phyloP scores from a whole-genome alignment of 2,113 vertebrate genomes.

The Clarias batrachus region DNA sequence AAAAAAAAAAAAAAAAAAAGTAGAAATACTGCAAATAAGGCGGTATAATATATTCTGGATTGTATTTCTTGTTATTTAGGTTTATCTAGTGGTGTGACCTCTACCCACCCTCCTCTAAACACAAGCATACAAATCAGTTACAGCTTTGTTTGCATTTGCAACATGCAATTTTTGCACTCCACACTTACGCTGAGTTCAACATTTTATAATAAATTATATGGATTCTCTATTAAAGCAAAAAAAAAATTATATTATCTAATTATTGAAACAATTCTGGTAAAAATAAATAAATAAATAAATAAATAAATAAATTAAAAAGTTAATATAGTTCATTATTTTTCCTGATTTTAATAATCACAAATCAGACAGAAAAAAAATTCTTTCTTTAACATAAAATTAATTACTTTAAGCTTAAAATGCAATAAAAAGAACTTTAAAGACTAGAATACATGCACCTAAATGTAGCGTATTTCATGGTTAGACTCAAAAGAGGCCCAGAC shows the following conservation, averaged over 20 bases:
- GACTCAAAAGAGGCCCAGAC: not conserved
- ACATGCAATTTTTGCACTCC: not conserved
- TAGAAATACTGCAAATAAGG: not conserved
- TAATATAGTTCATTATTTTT: not conserved
- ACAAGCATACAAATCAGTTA: slow-evolving; percentile 12
- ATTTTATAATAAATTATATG: not conserved
- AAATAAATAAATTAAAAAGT: not conserved
- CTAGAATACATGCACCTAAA: too few species aligned
- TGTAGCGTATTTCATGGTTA: not conserved
- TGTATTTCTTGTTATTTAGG: not conserved
- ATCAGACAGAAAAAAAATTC: not conserved
- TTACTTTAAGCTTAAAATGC: too few species aligned
- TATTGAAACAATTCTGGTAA: not conserved
- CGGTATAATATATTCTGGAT: not conserved
- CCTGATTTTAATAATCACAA: not conserved
- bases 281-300: not conserved
- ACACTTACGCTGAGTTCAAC: not conserved
- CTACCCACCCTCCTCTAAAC: not conserved
- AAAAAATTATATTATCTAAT: not conserved
- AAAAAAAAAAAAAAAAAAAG: too few species aligned
- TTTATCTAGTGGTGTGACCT: not conserved
- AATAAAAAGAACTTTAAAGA: not conserved
- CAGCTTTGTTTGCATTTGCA: slow-evolving; percentile 32
- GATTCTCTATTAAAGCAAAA: not conserved
- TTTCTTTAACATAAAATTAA: too few species aligned